Percentiles rank a stretch among this genome's conserved stretches.
phyloP scores from a whole-genome alignment of 1,140 invertebrate genomes.

The Caenorhabditis inopinata region DNA sequence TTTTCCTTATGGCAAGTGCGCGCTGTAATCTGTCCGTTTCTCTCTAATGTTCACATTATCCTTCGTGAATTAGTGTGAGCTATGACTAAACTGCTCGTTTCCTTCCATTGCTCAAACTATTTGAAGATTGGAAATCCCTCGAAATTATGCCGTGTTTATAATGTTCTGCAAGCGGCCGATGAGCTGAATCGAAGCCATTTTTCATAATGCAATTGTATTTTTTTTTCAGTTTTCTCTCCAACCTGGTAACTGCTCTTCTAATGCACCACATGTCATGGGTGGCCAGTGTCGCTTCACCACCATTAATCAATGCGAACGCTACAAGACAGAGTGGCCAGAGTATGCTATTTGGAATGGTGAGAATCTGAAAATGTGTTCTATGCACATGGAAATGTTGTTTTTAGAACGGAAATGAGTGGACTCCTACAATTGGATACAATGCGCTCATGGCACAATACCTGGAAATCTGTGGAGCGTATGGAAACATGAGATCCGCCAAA shows the following conservation, averaged over 20 bases:
- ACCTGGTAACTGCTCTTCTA: conserved; percentile 35
- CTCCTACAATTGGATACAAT: conserved; percentile 15
- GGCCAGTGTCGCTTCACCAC: conserved; percentile 36
- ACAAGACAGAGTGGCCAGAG: background rate
- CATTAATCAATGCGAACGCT: background rate
- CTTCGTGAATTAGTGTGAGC: too few species aligned
- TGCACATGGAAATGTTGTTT: too few species aligned
- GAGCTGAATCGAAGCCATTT: background rate
- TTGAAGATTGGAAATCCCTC: too few species aligned
- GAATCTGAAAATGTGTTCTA: too few species aligned
- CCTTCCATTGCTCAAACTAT: too few species aligned
- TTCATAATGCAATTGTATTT: background rate
- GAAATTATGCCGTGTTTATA: too few species aligned
- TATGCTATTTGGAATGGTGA: background rate
- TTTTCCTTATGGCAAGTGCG: too few species aligned
- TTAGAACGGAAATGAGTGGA: too few species aligned
- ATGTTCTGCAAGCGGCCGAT: too few species aligned
- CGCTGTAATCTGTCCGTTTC: too few species aligned
- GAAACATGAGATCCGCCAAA: background rate
- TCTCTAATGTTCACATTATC: too few species aligned
- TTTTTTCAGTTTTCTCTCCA: conserved; percentile 43
- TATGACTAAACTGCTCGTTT: too few species aligned
- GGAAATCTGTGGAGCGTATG: conserved; percentile 35
- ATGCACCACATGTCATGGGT: conserved; percentile 46
- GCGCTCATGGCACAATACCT: conserved; percentile 41